Percentiles rank a stretch among this genome's conserved stretches.
phyloP scores from a whole-genome alignment of 2,797 vertebrate genomes.

The Acipenser transmontanus region DNA sequence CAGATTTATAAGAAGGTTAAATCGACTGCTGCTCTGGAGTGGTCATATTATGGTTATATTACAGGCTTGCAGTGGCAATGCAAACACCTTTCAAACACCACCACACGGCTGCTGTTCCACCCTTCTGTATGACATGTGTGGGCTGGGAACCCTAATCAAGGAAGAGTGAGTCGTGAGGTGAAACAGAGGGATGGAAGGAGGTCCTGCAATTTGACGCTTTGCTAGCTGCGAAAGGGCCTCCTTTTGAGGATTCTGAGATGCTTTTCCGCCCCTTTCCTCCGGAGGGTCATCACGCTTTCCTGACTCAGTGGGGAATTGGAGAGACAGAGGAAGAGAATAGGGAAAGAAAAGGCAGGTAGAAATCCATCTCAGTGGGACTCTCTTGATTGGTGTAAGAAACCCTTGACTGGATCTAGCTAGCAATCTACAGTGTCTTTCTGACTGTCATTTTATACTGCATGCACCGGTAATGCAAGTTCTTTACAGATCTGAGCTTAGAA shows the following conservation, averaged over 20 bases:
- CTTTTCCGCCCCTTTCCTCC: not conserved
- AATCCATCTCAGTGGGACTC: too few relatives aligned
- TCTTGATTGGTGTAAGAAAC: too few relatives aligned
- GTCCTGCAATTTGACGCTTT: conserved; percentile 14
- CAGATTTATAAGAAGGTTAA: too few relatives aligned
- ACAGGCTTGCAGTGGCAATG: too few relatives aligned
- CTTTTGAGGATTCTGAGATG: not conserved
- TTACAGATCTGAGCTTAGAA: too few relatives aligned
- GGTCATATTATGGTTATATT: too few relatives aligned
- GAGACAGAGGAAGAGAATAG: not conserved
- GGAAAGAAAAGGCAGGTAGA: conserved; percentile 7
- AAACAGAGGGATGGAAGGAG: conserved; percentile 12
- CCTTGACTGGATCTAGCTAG: too few relatives aligned
- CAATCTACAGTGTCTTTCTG: too few relatives aligned
- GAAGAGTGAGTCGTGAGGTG: not conserved
- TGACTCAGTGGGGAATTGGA: not conserved
- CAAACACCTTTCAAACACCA: not conserved
- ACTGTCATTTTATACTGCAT: too few relatives aligned
- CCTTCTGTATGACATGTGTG: not conserved
- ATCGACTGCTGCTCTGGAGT: too few relatives aligned
- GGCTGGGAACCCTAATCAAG: not conserved
- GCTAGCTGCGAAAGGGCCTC: conserved; percentile 10
- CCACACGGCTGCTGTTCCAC: not conserved
- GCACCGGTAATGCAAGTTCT: too few relatives aligned
- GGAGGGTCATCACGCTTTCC: not conserved